phyloP scores from a whole-genome alignment of 1,140 invertebrate species.

The Orius insidiosus region DNA sequence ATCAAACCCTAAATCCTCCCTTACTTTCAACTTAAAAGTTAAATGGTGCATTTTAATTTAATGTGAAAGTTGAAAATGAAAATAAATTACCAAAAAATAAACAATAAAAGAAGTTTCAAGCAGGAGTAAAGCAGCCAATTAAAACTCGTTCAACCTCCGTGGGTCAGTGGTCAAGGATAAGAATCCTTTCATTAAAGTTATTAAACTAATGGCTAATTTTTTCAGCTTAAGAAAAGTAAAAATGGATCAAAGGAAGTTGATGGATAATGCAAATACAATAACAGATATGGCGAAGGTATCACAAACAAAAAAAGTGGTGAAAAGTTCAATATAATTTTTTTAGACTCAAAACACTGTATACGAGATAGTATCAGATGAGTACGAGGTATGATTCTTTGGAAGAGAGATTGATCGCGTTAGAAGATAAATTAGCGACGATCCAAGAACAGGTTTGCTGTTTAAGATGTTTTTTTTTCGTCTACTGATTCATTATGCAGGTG shows the following conservation, averaged over 20 bases:
- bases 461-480: conserved; percentile 5
- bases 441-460: conserved; percentile 35
- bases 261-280: conserved; percentile 97
- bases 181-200: too few species aligned
- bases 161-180: conserved; percentile 4
- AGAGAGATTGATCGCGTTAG: conserved; percentile 64
- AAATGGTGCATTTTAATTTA: too few species aligned
- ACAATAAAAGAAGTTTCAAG: too few species aligned
- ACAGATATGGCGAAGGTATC: conserved; percentile 99
- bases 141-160: too few species aligned
- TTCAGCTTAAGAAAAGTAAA: conserved; percentile 93
- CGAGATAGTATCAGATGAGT: conserved; percentile 92
- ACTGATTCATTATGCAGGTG: too few species aligned
- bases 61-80: too few species aligned
- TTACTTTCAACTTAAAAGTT: too few species aligned
- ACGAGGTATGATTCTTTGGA: conserved; percentile 77
- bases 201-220: too few species aligned
- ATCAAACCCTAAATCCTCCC: too few species aligned
- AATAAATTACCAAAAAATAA: too few species aligned
- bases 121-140: too few species aligned
- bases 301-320: not conserved
- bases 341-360: conserved; percentile 95
- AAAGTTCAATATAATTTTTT: conserved; percentile 25
- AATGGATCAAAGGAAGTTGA: conserved; percentile 98
- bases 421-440: conserved; percentile 66